phyloP scores from a whole-genome alignment of 2,888 invertebrate species.

The Cotesia congregata region DNA sequence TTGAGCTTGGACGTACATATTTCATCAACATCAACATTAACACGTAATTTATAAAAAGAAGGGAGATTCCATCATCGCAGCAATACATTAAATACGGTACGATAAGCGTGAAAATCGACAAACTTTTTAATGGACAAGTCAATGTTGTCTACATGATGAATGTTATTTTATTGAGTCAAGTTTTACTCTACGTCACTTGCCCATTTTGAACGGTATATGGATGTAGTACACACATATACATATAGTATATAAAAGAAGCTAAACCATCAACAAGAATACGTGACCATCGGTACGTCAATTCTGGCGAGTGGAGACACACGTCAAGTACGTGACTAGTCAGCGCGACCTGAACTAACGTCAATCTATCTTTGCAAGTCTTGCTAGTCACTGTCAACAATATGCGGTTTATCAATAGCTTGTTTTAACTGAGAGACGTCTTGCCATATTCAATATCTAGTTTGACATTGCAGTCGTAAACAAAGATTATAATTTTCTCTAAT shows the following conservation, averaged over 20 bases:
- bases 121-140: conserved; percentile 33
- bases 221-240: not conserved
- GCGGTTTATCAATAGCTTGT: conserved; percentile 69
- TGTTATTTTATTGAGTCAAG: conserved; percentile 26
- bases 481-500: not conserved
- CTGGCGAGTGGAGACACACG: conserved; percentile 22
- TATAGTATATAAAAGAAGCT: conserved; percentile 2
- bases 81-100: not conserved
- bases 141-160: conserved; percentile 20
- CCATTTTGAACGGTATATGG: not conserved
- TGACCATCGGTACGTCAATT: conserved; percentile 28
- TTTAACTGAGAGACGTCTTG: not conserved
- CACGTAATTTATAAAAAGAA: not conserved
- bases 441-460: not conserved
- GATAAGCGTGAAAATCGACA: not conserved
- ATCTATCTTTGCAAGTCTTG: conserved; percentile 60
- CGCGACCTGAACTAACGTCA: conserved; percentile 52
- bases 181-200: conserved; percentile 24
- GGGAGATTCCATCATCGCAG: not conserved
- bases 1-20: not conserved
- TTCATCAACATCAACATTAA: not conserved
- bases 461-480: not conserved
- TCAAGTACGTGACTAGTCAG: conserved; percentile 33
- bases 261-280: conserved; percentile 17
- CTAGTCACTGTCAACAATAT: conserved; percentile 66